Base-by-base conservation (phyloP, 2,888 invertebrate species). In the Conus canariensis region DNA sequence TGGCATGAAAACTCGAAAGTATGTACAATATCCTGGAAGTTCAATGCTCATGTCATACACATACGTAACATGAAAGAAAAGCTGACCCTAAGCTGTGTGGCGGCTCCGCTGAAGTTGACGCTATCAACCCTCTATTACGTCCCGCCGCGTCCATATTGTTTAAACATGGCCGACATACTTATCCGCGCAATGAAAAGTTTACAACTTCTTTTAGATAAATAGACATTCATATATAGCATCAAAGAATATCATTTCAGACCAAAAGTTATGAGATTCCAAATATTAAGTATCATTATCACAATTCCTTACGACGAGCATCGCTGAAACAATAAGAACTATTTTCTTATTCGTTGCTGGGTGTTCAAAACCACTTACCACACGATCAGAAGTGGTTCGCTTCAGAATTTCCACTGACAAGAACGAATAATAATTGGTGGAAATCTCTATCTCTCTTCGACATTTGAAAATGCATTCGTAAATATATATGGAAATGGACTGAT, bases 61-160 rank as follows among this genome's bases (percentile, higher is more conserved):
- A 64, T 3, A 86, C 67, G 14, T 67, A 19, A 22, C 22, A 58
- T 67, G 25, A 60, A 67, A 30, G 64, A 60, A 25, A 86, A 25
- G 30, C 58, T 86, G 86, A 60, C 89, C 82, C 85, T 45, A 19
- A 19, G 25, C 74, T 64, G 58, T 64, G 86, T 88, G 85, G 88
- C 90, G 89, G 87, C 85, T 67, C 59, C 56, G 64, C 70, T 74
- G 58, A 70, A 85, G 70, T 89, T 74, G 67, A 85, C 22, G 74
- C 9, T 22, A 25, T 59, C 85, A 85, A 67, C 85, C 59, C n/a
- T 56, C 85, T n/a, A 45, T 70, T 22, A 85, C 77, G 70, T 77
- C 82, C 90, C 90, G 88, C 90, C 91, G 94, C 95, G 93, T 92
- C 94, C 94, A 94, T 94, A 93, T 95, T 95, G 95, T 95, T 95